Base-by-base conservation (phyloP, 1,140 invertebrate species). In the Atopsyche davidsoni region DNA sequence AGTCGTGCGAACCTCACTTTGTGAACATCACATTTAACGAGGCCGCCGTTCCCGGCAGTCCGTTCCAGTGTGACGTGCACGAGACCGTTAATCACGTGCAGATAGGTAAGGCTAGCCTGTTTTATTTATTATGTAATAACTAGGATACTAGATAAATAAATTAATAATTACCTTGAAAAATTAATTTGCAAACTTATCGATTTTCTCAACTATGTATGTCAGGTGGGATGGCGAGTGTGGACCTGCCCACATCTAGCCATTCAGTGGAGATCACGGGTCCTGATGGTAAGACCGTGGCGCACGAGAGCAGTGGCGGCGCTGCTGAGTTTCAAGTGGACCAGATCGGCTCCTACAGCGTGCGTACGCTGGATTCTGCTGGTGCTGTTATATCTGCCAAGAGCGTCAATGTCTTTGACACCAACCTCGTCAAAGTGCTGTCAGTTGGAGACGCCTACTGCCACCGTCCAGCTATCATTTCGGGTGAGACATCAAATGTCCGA, bases 21-120 rank as follows among this genome's bases (percentile, higher is more conserved):
- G 90, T 98, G 2, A 95, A 93, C 60, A 95, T 98, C 47, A 92
- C 89, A 6, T 98, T 98, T 69, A 98, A 98, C 62, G 93, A 96
- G 54, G 88, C 95, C 61, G 79, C 87, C 45, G 88, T 96, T 7
- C 87, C 89, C 57, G 90, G 91, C 17, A 93, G 88, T 68, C 92
- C 93, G 14, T 95, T 94, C 68, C 83, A 88, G 51, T 82, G 98
- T 88, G 59, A 99, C 84, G 76, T 99, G 86, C 61, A 97, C 75
- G 65, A 99, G 73, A 55, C 96, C 85, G 71, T 76, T 2, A 77
- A 77, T 34, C 74, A 77, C 47, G 73, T 79, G 41, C 77, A 79
- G 60, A 76, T 78, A 6, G 77, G 77, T 64, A 70, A 55, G 53
- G 55, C n/a, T n/a, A n/a, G n/a, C n/a, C n/a, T 19, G 22, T 17